Base-by-base conservation (phyloP, 2,888 invertebrate genomes). In the Eilema depressum region DNA sequence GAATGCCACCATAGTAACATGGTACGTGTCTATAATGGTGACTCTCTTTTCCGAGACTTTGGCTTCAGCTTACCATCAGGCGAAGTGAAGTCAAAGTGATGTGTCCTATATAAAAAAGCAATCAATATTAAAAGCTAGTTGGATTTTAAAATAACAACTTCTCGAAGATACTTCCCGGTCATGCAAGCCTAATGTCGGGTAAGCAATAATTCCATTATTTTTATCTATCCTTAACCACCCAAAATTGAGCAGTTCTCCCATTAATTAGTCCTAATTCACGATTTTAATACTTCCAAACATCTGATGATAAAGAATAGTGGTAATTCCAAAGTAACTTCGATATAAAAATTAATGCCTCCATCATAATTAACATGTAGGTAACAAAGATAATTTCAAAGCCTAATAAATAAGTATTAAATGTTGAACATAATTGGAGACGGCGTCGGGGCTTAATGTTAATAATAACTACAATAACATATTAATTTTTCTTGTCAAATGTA, bases 391-490 rank as follows among this genome's bases (percentile, higher is more conserved):
- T 68, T 68, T 68, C 64, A 53, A 65, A 62, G 61, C 71, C 62
- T 71, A 80, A 82, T 82, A 82, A 80, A 82, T 80, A 82, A 77
- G 74, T 78, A 80, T 73, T 71, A 73, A 73, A 79, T 69, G 77
- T 75, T 73, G 37, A 73, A 75, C 71, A 70, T 80, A 82, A 82
- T 82, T 82, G 77, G 82, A 74, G 73, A 75, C 73, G 80, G 77
- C 76, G 73, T 75, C 74, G 76, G 76, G 73, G 74, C 79, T 82
- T 83, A 85, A 85, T 83, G 83, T 83, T 84, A 84, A 85, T 86
- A 84, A 83, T 86, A 85, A 84, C 79, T 81, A 86, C 84, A 87
- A 88, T 87, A 84, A 85, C 82, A 84, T 87, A 87, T 87, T 88
- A 86, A 86, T 86, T 86, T 82, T 82, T 82, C 80, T 82, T 82